Evolutionary conservation across 2,888 invertebrate genomes (phyloP), one percentile per base, ranked within the genome.

Genomic region (Apamea epomidion): DNA sequence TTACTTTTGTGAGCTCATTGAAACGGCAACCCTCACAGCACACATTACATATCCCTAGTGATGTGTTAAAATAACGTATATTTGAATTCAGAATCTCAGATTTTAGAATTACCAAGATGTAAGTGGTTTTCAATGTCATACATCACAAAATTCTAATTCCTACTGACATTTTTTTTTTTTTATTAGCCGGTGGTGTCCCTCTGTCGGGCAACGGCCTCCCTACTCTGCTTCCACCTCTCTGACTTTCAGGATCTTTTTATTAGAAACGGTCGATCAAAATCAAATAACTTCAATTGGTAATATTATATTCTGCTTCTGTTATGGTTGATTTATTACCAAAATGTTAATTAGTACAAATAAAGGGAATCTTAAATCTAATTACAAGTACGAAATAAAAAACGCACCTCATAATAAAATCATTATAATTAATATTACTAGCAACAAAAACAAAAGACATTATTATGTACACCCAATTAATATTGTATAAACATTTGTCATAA

Each of bases 391-490:
- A 91, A 84, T 86, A 86, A 87, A 85, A 74, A 68, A 83, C 65
- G 64, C 75, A 18, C 10, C 62, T 89, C 84, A 84, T 85, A 90
- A 87, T 91, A 88, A 90, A 90, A 88, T 90, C 83, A 83, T 91
- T 90, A 90, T 91, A 86, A 85, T 89, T 87, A 90, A 87, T 85
- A 89, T 87, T 85, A 86, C 89, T 90, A 89, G 90, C 90, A 91
- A 90, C 90, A 91, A 91, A 90, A 90, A 90, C 91, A 89, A 90
- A 90, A 78, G 88, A 90, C 84, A 90, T 78, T 90, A 91, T 91
- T 93, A 92, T 93, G 85, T 93, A 93, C 93, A 93, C 82, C 82
- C 87, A 84, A 88, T 87, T 88, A 87, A 88, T 88, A 92, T 87
- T 80, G 83, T 89, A 87, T 86, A 87, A 88, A 87, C 80, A 80